These are phyloP conservation scores for Mustelus asterias DNA, from an alignment of 2,113 vertebrate genomes.

Conservation along the genomic window DNA sequence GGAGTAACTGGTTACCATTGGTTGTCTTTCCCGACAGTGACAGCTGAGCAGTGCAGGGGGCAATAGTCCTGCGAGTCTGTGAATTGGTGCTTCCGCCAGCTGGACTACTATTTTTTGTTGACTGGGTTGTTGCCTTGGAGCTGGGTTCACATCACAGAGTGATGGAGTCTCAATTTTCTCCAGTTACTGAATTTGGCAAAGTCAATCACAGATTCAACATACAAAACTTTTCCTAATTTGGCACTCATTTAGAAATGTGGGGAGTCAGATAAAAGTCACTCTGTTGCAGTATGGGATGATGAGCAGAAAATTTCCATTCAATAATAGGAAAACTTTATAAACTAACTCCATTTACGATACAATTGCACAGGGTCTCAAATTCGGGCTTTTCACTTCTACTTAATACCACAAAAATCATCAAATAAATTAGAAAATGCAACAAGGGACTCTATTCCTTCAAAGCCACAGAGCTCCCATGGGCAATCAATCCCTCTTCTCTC, in stretches of 20 bases:
- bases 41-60: background rate
- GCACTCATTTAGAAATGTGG: background rate
- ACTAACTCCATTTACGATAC: background rate
- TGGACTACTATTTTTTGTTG: background rate
- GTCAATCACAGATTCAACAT: background rate
- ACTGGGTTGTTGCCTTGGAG: background rate
- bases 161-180: background rate
- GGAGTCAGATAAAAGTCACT: background rate
- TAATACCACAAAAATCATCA: too few species aligned
- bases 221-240: background rate
- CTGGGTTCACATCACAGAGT: background rate
- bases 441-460: background rate
- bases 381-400: background rate
- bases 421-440: background rate
- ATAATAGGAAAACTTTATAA: background rate
- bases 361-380: background rate
- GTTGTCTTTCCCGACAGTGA: background rate
- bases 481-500: background rate
- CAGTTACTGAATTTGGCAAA: background rate
- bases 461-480: background rate
- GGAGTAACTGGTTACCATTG: background rate
- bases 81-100: background rate
- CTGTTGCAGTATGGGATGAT: background rate
- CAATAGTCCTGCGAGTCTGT: background rate
- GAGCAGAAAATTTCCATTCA: background rate